Evolutionary conservation across 2,113 vertebrate species (phyloP), one percentile per base, ranked within the genome.

Genomic region (Rutilus rutilus): DNA sequence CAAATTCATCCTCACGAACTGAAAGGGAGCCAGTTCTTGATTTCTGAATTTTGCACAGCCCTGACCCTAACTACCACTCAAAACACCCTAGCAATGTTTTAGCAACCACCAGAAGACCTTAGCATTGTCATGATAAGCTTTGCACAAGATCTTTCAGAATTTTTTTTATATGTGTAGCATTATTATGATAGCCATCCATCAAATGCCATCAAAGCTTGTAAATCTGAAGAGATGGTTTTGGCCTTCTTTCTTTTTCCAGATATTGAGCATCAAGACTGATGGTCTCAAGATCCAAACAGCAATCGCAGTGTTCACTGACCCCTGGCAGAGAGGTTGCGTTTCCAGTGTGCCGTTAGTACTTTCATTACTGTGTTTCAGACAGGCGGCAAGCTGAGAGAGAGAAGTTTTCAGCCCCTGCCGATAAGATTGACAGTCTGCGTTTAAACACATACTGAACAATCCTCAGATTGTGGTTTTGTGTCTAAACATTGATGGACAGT

Each of bases 401-500:
- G 33, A 74, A 33, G 33, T 85, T 25, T 47, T 65, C 60, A 27
- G 6, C 3, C 42, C 59, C 78, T 21, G 39, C 77, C 36, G 23
- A 60, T 47, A 19, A 9, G 60, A 81, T 81, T 21, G 78, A 42
- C 64, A 45, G 74, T 10, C 30, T 0, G 6, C 8, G 11, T 42
- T 77, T 15, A 77, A 59, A 75, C 84, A 69, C 62, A 67, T 52
- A 78, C 30, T 39, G 42, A 33, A 78, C 23, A 69, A 14, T 15
- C 59, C 36, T 2, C 39, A 81, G 36, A 45, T 27, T 15, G 78
- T 27, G 57, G n/a, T 65, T 64, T 81, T 81, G 8, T 80, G 60
- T 47, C 59, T 23, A 81, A 65, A 64, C 59, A 81, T 60, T 81
- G 78, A 81, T 81, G 59, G 78, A 81, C 78, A 64, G 59, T 81